Conservation (phyloP, 2,797 vertebrate species). For the Carapus acus region DNA sequence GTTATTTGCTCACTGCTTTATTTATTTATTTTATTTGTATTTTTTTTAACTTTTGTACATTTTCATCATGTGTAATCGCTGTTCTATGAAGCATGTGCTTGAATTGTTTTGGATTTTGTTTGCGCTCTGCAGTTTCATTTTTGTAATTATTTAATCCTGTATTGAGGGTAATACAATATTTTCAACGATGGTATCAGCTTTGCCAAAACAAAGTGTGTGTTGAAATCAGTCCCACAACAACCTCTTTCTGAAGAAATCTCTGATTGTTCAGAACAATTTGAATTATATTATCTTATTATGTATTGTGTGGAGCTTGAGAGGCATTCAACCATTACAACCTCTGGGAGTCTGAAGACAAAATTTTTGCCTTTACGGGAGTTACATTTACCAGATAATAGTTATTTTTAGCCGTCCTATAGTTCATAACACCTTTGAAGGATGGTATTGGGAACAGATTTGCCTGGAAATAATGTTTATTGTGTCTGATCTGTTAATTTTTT, state of each 20-base stretch:
- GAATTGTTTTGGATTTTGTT: slow-evolving; percentile 49
- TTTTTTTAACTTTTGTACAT: slow-evolving; percentile 48
- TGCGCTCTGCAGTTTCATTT: slow-evolving; percentile 26
- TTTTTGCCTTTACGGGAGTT: too few species aligned
- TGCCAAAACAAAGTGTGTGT: slow-evolving; percentile 33
- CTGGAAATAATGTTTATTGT: too few species aligned
- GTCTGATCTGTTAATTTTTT: too few species aligned
- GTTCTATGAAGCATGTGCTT: slow-evolving; percentile 54
- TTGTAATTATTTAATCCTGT: slow-evolving; percentile 10
- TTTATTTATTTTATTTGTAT: slow-evolving; percentile 31
- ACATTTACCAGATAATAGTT: too few species aligned
- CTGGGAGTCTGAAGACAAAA: too few species aligned
- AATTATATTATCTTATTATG: too few species aligned
- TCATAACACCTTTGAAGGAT: too few species aligned
- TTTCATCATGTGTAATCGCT: slow-evolving; percentile 55
- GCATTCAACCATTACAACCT: too few species aligned
- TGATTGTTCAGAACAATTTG: too few species aligned
- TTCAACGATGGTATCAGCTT: slow-evolving; percentile 28
- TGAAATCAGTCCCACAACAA: neutral
- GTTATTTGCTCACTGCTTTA: slow-evolving; percentile 44
- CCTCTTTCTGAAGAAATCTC: neutral
- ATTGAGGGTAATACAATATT: slow-evolving; percentile 11
- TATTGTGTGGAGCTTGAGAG: too few species aligned
- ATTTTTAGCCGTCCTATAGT: too few species aligned
- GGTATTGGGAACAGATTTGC: too few species aligned